phyloP scores from a whole-genome alignment of 2,888 invertebrate species.

The Venusia cambrica region DNA sequence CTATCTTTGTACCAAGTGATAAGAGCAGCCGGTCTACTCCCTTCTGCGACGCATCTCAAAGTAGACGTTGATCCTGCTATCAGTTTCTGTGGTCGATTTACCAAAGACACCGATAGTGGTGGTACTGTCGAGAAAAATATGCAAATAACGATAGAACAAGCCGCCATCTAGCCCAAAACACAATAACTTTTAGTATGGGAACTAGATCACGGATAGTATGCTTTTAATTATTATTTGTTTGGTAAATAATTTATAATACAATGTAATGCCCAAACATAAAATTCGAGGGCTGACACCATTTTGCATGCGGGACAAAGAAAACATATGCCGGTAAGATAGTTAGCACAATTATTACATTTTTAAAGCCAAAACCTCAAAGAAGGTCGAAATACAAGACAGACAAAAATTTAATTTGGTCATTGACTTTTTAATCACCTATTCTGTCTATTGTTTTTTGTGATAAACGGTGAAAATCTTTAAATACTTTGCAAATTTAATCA shows the following conservation, averaged over 20 bases:
- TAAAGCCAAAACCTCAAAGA: conserved; percentile 15
- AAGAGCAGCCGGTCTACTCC: conserved; percentile 91
- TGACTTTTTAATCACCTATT: conserved; percentile 20
- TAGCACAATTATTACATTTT: conserved; percentile 21
- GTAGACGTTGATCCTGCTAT: conserved; percentile 88
- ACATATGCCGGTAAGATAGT: conserved; percentile 18
- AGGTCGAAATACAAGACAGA: conserved; percentile 15
- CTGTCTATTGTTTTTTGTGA: conserved; percentile 17
- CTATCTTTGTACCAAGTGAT: conserved; percentile 92
- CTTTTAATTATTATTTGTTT: too few species aligned
- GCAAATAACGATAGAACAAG: too few species aligned
- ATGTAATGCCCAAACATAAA: too few species aligned
- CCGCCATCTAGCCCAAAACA: too few species aligned
- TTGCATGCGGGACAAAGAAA: conserved; percentile 9
- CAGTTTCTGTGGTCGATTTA: conserved; percentile 87
- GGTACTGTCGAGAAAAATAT: conserved; percentile 82
- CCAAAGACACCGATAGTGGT: conserved; percentile 87
- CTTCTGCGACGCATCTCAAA: conserved; percentile 90
- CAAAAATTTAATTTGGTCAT: conserved; percentile 16
- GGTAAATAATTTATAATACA: too few species aligned
- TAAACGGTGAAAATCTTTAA: conserved; percentile 20
- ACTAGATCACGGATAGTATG: too few species aligned
- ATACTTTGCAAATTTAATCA: too few species aligned
- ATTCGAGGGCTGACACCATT: too few species aligned
- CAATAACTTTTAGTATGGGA: too few species aligned